phyloP scores from a whole-genome alignment of 2,888 invertebrate genomes.

The Cepaea hortensis region DNA sequence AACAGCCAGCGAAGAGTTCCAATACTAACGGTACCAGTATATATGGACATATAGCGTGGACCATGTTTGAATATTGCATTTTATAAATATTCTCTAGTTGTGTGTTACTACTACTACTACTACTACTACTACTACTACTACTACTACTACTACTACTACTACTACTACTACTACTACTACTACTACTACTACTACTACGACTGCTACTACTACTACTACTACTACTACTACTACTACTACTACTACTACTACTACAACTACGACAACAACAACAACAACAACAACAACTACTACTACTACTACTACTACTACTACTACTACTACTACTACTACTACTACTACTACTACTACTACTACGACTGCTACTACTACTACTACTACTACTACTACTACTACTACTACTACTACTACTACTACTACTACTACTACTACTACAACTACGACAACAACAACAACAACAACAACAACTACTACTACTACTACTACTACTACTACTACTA shows the following conservation, averaged over 20 bases:
- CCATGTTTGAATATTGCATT: no score
- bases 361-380: constrained; percentile 32
- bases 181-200: constrained; percentile 32
- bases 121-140: constrained; percentile 28
- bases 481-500: constrained; percentile 17
- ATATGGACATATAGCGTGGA: no score
- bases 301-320: no score
- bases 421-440: constrained; percentile 31
- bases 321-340: no score
- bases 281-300: no score
- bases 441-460: constrained; percentile 18
- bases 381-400: constrained; percentile 34
- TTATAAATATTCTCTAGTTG: no score
- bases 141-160: constrained; percentile 34
- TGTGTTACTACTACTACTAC: constrained; percentile 26
- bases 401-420: constrained; percentile 28
- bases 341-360: constrained; percentile 25
- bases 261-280: no score
- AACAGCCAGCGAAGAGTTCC: no score
- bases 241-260: no score
- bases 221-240: background rate
- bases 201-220: constrained; percentile 24
- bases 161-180: constrained; percentile 34
- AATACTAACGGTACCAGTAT: no score
- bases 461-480: constrained; percentile 24